Conservation (phyloP, 2,888 invertebrate species). For the Acleris emargana region DNA sequence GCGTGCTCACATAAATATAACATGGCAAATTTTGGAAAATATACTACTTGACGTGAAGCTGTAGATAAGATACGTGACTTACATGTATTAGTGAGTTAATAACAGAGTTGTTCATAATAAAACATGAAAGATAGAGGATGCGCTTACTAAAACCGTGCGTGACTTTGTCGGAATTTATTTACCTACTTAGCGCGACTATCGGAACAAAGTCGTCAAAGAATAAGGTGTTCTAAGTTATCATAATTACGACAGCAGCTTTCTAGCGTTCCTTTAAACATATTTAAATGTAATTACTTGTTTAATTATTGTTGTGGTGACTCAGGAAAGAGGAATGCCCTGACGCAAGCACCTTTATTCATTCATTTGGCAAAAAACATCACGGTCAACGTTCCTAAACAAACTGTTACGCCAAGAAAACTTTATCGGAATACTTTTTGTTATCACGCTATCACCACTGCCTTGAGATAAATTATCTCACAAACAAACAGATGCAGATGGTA, state of each 20-base stretch:
- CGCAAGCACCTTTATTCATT: conserved; percentile 2
- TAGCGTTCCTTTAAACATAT: background rate
- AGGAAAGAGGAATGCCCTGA: conserved; percentile 18
- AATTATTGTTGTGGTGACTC: conserved; percentile 17
- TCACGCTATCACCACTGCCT: conserved; percentile 24
- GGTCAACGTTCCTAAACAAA: background rate
- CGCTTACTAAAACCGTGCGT: too few relatives aligned
- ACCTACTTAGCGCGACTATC: too few relatives aligned
- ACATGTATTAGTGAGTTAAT: too few relatives aligned
- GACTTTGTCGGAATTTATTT: too few relatives aligned
- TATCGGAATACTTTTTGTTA: conserved; percentile 26
- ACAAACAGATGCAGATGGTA: conserved; percentile 31
- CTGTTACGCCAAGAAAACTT: background rate
- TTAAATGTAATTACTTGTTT: conserved; percentile 16
- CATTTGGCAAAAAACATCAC: conserved; percentile 4
- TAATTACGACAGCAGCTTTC: background rate
- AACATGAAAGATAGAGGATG: too few relatives aligned
- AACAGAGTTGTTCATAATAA: too few relatives aligned
- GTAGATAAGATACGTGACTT: too few relatives aligned
- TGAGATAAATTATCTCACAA: conserved; percentile 27
- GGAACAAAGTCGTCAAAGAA: background rate
- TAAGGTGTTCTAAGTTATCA: background rate
- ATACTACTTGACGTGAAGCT: too few relatives aligned
- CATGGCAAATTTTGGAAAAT: background rate
- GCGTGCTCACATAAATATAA: conserved; percentile 7